Evolutionary conservation across 2,888 invertebrate species (phyloP).

Genomic region (Loripinus fragilis): DNA sequence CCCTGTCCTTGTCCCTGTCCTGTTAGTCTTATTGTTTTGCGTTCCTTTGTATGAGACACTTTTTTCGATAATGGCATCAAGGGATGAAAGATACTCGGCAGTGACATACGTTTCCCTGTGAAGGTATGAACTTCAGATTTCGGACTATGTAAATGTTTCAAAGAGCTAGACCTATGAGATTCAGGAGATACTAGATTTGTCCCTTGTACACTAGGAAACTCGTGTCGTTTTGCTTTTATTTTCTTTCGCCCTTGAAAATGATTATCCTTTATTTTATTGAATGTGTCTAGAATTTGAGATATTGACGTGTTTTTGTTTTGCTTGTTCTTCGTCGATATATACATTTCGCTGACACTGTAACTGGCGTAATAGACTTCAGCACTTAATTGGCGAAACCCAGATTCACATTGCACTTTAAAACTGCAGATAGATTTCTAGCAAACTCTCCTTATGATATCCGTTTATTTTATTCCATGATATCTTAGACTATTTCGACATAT

Average conservation of each 20-base stretch:
- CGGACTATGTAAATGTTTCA: not conserved
- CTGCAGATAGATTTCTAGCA: too few species aligned
- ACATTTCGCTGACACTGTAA: too few species aligned
- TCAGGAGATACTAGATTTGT: not conserved
- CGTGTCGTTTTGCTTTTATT: not conserved
- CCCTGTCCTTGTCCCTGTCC: too few species aligned
- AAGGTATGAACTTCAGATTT: too few species aligned
- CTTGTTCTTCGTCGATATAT: too few species aligned
- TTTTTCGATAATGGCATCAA: not conserved
- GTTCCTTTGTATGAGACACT: not conserved
- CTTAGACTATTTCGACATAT: too few species aligned
- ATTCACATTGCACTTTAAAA: too few species aligned
- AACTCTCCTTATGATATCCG: too few species aligned
- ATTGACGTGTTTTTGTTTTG: not conserved
- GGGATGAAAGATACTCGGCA: conserved; percentile 10
- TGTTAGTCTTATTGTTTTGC: not conserved
- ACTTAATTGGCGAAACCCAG: too few species aligned
- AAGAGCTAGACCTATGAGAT: not conserved
- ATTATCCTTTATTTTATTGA: not conserved
- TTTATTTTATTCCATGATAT: too few species aligned
- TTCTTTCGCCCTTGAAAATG: not conserved
- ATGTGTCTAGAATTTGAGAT: not conserved
- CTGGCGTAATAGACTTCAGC: too few species aligned
- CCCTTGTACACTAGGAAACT: not conserved
- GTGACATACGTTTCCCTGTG: not conserved